phyloP scores from a whole-genome alignment of 1,140 invertebrate species.

The Drosophila micromelanica region DNA sequence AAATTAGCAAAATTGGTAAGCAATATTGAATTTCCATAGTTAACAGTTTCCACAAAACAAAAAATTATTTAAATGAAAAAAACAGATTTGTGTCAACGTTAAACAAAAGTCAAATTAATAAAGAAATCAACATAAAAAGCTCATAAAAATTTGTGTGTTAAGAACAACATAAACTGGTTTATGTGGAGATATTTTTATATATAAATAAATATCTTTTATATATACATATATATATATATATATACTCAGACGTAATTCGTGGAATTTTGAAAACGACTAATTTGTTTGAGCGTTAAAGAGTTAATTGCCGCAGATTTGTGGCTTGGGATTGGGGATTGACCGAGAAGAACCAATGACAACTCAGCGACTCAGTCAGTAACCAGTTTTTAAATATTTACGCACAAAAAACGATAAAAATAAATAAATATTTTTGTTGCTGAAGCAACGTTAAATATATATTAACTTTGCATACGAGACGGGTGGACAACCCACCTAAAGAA shows the following conservation, averaged over 20 bases:
- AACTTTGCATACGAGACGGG: constrained; percentile 28
- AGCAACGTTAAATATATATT: constrained; percentile 50
- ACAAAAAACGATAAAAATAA: constrained; percentile 16
- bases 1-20: constrained; percentile 32
- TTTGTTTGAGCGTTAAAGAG: constrained; percentile 52
- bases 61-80: not conserved
- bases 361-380: constrained; percentile 28
- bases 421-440: constrained; percentile 25
- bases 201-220: not conserved
- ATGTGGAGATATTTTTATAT: constrained; percentile 3
- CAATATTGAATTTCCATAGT: constrained; percentile 31
- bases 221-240: constrained; percentile 1
- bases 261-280: constrained; percentile 58
- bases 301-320: constrained; percentile 37
- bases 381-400: constrained; percentile 44
- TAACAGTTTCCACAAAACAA: constrained; percentile 30
- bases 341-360: constrained; percentile 22
- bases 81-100: constrained; percentile 44
- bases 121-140: constrained; percentile 60
- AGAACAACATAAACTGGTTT: constrained; percentile 63
- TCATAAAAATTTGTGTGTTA: constrained; percentile 46
- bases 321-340: constrained; percentile 5
- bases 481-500: constrained; percentile 16
- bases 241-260: constrained; percentile 53
- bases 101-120: constrained; percentile 44